Evolutionary conservation across 2,888 invertebrate genomes (phyloP), one percentile per base, ranked within the genome.

Genomic region (Leptinotarsa rubiginosa): DNA sequence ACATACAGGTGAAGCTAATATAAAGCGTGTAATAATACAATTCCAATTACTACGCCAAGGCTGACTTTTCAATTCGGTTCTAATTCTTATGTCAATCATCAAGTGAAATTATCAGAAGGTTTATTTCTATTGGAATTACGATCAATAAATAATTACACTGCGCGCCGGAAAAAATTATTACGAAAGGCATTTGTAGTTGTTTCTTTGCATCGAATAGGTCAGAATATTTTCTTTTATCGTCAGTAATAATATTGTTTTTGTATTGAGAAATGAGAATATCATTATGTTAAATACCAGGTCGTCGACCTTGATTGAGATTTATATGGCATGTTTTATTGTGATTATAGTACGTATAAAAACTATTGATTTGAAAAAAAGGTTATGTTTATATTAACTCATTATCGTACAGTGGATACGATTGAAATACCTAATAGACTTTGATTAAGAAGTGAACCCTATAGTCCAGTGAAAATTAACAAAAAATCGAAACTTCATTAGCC

Each of bases 281-380:
- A 31, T 70, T 59, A 66, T 50, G 49, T 64, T 70, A 25, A 64
- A 70, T 25, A 59, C 25, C 20, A 70, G 70, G 70, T 47, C 62
- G 70, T 70, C 49, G 62, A 70, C 70, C 70, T 64, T 70, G 64
- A 64, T 64, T 47, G 7, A 50, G 62, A n/a, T 50, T 64, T 49
- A 56, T 62, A 47, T 64, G 49, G 49, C 64, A 64, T 64, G 70
- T 16, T 59, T 49, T 31, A 25, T 70, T 64, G 47, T 70, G 70
- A 62, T 49, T 70, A 64, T 64, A 15, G 56, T 69, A 50, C 64
- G 25, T 56, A 56, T 20, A 56, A 52, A 18, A 18, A 52, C 3
- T 18, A 52, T 18, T n/a, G 18, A 18, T 52, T n/a, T 52, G n/a
- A n/a, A 18, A 18, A 18, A n/a, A 7, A 18, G 13, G 52, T 18